Conservation (phyloP, 64 coral and sea anemone genomes). For the Porites lutea region DNA sequence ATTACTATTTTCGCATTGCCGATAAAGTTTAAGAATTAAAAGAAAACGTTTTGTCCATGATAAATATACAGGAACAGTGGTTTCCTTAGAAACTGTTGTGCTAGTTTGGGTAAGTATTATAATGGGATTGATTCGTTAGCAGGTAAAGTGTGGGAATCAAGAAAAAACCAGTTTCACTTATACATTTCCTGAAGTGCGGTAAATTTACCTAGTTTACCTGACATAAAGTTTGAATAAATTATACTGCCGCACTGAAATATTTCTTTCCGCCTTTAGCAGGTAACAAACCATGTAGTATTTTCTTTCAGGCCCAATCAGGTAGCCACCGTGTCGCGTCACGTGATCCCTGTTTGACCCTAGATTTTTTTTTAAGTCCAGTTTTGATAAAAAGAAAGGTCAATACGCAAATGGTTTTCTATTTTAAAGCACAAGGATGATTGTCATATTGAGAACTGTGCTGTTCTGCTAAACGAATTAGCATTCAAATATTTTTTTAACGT, state of each 20-base stretch:
- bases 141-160: background rate
- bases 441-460: background rate
- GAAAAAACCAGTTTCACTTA: background rate
- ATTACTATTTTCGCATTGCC: background rate
- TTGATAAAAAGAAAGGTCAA: too few relatives aligned
- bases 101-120: background rate
- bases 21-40: background rate
- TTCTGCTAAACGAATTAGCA: background rate
- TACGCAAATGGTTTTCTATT: too few relatives aligned
- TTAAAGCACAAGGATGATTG: background rate
- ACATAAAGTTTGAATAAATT: too few relatives aligned
- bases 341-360: background rate
- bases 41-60: background rate
- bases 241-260: background rate
- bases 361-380: background rate
- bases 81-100: background rate
- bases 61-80: background rate
- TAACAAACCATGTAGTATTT: conserved; percentile 7
- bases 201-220: too few relatives aligned
- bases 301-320: conserved; percentile 1
- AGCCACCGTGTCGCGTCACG: conserved; percentile 23
- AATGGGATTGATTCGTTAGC: background rate
- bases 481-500: too few relatives aligned
- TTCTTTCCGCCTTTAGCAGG: background rate
- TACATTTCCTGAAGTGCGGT: too few relatives aligned